phyloP scores from a whole-genome alignment of 1,140 invertebrate species.

The Oreohelix idahoensis region DNA sequence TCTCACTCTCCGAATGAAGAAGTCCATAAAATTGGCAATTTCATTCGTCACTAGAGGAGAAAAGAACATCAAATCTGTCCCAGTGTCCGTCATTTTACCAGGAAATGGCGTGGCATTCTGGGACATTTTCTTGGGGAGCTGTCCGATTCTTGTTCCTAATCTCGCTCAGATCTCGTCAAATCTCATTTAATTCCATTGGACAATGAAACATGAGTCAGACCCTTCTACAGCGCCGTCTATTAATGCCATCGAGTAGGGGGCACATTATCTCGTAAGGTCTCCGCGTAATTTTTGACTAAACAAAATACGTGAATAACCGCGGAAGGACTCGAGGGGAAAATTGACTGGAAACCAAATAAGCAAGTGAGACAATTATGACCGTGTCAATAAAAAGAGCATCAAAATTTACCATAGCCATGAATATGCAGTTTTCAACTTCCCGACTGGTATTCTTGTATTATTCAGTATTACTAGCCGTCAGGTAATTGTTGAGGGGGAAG shows the following conservation, averaged over 20 bases:
- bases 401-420: too few relatives aligned
- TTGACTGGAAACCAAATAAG: too few relatives aligned
- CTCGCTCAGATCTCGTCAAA: background rate
- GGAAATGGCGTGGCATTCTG: conserved; percentile 10
- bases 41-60: background rate
- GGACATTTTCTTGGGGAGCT: background rate
- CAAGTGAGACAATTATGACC: too few relatives aligned
- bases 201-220: conserved; percentile 28
- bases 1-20: background rate
- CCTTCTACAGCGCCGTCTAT: background rate
- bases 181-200: conserved; percentile 30
- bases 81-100: background rate
- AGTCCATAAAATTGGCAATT: background rate
- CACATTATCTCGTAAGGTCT: background rate
- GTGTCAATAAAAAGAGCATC: too few relatives aligned
- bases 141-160: conserved; percentile 13
- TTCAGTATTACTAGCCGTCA: too few relatives aligned
- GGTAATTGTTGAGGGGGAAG: too few relatives aligned
- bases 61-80: background rate
- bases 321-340: too few relatives aligned
- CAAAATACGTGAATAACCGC: too few relatives aligned
- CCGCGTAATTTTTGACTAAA: background rate
- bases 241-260: background rate
- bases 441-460: too few relatives aligned
- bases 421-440: too few relatives aligned